phyloP scores from a whole-genome alignment of 2,797 vertebrate genomes.

The Rhabdophis nuchalis region DNA sequence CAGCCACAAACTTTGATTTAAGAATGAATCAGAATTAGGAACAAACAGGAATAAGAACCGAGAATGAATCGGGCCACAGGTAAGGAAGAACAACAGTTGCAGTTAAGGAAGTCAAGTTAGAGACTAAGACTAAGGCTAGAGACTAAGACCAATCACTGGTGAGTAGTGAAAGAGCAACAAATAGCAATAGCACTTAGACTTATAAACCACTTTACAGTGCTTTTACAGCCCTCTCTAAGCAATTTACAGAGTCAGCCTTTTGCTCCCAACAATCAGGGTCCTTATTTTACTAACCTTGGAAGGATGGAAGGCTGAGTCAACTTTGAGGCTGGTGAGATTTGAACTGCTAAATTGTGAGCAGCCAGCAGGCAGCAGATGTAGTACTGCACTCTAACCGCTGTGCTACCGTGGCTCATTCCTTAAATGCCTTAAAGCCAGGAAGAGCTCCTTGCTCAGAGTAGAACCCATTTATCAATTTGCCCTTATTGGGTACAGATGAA shows the following conservation, averaged over 20 bases:
- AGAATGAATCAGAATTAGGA: background rate
- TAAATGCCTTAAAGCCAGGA: background rate
- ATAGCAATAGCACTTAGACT: background rate
- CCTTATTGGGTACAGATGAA: background rate
- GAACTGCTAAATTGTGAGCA: no score
- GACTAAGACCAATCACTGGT: background rate
- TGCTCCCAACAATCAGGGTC: no score
- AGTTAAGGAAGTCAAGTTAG: no score
- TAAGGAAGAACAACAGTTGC: background rate
- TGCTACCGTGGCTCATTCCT: no score
- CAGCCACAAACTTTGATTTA: background rate
- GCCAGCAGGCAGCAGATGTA: no score
- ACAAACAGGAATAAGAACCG: background rate
- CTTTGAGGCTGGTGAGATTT: no score
- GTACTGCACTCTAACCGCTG: no score
- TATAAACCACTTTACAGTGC: no score
- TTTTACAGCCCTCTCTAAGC: no score
- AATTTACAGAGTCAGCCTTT: no score
- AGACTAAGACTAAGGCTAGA: background rate
- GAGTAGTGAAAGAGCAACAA: background rate
- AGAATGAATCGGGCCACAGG: background rate
- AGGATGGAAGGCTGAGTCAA: no score
- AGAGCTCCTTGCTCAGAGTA: background rate
- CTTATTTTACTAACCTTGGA: no score
- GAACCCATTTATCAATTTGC: background rate